These are phyloP conservation scores for Lithodes maja DNA, from an alignment of 2,888 invertebrate genomes.

Conservation along the genomic window DNA sequence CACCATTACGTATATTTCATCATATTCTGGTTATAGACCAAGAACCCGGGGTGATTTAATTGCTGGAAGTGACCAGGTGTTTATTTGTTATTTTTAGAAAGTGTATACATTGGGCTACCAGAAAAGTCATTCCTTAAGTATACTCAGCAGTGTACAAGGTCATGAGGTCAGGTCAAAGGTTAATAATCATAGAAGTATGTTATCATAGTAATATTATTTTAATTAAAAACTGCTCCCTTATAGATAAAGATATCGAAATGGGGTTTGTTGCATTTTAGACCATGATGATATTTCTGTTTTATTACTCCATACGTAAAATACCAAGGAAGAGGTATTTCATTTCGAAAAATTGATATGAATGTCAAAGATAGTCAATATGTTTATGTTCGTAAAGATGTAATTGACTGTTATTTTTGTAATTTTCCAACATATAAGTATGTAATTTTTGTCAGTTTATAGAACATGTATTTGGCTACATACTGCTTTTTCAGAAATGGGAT, in stretches of 20 bases:
- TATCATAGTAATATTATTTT: not conserved
- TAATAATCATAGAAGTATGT: not conserved
- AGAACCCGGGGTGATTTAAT: constrained; percentile 27
- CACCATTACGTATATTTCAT: too few species aligned
- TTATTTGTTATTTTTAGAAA: constrained; percentile 6
- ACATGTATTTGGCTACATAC: not conserved
- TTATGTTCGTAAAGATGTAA: not conserved
- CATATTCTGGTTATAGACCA: not conserved
- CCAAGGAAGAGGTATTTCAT: constrained; percentile 6
- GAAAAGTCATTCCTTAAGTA: constrained; percentile 13
- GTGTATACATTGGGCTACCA: constrained; percentile 11
- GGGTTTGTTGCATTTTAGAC: not conserved
- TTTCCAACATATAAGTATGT: not conserved
- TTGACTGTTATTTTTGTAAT: not conserved
- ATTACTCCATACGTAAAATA: not conserved
- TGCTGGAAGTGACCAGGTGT: constrained; percentile 23
- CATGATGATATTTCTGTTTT: constrained; percentile 3
- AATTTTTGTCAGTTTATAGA: not conserved
- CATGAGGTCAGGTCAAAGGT: constrained; percentile 19
- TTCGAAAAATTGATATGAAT: constrained; percentile 12
- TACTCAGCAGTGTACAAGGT: constrained; percentile 7
- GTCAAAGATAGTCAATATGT: constrained; percentile 5
- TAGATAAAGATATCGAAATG: not conserved
- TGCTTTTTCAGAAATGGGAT: not conserved
- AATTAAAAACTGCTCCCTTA: not conserved